Evolutionary conservation across 2,888 invertebrate species (phyloP).

Genomic region (Drosophila longiperda): DNA sequence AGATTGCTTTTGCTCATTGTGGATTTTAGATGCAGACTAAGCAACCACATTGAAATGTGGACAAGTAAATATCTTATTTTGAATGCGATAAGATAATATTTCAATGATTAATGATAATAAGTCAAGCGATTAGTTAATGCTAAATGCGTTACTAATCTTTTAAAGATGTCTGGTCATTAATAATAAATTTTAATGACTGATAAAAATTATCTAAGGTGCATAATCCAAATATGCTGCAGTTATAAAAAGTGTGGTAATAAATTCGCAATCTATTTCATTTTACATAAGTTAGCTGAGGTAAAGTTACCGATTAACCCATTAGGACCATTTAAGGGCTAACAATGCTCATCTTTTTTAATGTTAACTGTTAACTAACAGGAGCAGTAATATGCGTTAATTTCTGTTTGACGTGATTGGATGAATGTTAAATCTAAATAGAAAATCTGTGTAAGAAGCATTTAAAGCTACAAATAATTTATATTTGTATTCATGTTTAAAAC

Average conservation of each 20-base stretch:
- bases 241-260: background rate
- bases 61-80: constrained; percentile 7
- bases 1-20: constrained; percentile 24
- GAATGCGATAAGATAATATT: constrained; percentile 40
- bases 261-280: background rate
- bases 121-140: constrained; percentile 28
- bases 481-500: background rate
- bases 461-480: background rate
- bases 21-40: constrained; percentile 32
- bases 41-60: constrained; percentile 29
- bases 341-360: constrained; percentile 1
- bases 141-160: background rate
- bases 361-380: constrained; percentile 42
- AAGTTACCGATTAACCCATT: background rate
- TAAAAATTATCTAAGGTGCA: background rate
- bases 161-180: background rate
- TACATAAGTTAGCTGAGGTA: background rate
- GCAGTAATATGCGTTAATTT: constrained; percentile 35
- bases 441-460: background rate
- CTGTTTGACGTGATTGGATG: background rate
- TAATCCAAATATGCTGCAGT: background rate
- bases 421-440: background rate
- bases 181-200: background rate
- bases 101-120: constrained; percentile 39
- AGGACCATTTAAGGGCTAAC: constrained; percentile 14